Conservation (phyloP, 1,140 invertebrate genomes). For the Diorhabda carinulata region DNA sequence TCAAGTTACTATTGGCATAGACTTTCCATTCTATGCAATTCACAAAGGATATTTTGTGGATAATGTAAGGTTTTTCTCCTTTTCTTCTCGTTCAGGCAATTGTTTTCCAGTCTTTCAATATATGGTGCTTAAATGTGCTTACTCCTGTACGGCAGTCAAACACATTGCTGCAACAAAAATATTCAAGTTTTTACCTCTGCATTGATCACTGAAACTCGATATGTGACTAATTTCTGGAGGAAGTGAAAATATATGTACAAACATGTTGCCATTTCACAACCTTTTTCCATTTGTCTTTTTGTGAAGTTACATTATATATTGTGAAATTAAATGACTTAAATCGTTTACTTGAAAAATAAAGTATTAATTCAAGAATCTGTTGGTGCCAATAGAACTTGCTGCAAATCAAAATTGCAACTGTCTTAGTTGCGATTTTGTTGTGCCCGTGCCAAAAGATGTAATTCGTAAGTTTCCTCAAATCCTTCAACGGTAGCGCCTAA, state of each 20-base stretch:
- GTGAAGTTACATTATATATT: not conserved
- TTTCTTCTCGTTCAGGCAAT: too few species aligned
- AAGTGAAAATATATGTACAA: not conserved
- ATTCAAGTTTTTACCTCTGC: not conserved
- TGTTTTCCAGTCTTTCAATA: not conserved
- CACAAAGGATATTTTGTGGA: too few species aligned
- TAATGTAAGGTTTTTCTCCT: too few species aligned
- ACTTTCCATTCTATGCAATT: not conserved
- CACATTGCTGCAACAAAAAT: not conserved
- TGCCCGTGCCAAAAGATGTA: too few species aligned
- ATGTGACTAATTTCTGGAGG: not conserved
- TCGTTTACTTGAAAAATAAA: too few species aligned
- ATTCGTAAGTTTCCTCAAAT: too few species aligned
- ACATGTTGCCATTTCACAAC: not conserved
- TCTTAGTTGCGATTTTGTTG: too few species aligned
- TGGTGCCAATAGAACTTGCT: not conserved
- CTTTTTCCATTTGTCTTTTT: not conserved
- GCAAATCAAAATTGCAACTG: too few species aligned
- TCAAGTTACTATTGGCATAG: not conserved
- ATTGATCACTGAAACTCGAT: not conserved
- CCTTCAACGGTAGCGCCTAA: too few species aligned
- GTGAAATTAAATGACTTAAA: too few species aligned
- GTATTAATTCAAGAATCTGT: not conserved
- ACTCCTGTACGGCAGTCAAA: not conserved
- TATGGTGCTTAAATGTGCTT: not conserved